These are phyloP conservation scores for Epirrhoe tristata DNA, from an alignment of 2,888 invertebrate species.

Conservation along the genomic window DNA sequence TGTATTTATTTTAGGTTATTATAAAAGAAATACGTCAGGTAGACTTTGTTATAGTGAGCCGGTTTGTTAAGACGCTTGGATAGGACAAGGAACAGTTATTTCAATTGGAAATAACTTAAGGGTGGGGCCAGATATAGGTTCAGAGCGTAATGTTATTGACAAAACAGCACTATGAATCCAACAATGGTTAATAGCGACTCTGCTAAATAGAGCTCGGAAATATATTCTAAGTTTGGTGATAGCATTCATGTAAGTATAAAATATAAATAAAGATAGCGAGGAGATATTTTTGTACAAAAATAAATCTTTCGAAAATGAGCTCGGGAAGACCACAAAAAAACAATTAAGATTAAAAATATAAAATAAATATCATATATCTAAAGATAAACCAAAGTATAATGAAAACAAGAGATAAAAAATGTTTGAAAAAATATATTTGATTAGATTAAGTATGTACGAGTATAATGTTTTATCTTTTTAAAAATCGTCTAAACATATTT, in stretches of 20 bases:
- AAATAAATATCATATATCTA: not conserved
- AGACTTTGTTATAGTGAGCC: not conserved
- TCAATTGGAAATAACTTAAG: constrained; percentile 24
- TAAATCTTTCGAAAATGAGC: constrained; percentile 29
- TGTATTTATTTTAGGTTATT: not conserved
- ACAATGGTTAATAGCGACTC: constrained; percentile 19
- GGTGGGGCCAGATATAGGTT: constrained; percentile 17
- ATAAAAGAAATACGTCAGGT: not conserved
- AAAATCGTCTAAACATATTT: too few relatives aligned
- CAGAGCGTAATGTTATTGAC: constrained; percentile 8
- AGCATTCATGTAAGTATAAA: constrained; percentile 18
- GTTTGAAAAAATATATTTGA: not conserved
- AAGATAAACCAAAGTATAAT: not conserved
- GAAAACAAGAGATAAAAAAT: not conserved
- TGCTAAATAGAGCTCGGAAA: constrained; percentile 18
- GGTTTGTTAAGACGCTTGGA: constrained; percentile 9
- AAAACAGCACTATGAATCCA: constrained; percentile 18
- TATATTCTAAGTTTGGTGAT: constrained; percentile 2
- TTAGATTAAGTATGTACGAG: not conserved
- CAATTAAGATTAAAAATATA: not conserved
- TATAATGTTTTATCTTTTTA: not conserved
- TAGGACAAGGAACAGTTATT: constrained; percentile 21
- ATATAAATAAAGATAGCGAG: not conserved
- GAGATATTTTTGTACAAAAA: constrained; percentile 7
- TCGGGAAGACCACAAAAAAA: constrained; percentile 6